These are phyloP conservation scores for Melopsittacus undulatus DNA, from an alignment of 2,797 vertebrate genomes.

Conservation along the genomic window DNA sequence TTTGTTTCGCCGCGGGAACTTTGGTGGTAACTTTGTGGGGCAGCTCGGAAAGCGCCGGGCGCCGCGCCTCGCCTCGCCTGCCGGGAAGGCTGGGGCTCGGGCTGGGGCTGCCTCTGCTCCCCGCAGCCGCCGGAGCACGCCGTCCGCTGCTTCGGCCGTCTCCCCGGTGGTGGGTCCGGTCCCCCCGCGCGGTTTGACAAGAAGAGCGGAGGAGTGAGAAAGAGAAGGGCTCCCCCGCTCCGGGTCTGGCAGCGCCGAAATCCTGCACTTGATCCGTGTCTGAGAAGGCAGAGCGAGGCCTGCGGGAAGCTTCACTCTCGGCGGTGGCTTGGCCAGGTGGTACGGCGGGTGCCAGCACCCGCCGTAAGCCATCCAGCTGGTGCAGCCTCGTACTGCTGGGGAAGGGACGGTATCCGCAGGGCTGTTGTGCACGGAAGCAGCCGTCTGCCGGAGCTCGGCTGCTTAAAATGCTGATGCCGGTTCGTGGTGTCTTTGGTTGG, in stretches of 20 bases:
- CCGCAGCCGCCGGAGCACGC: neutral
- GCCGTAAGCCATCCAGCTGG: rapidly evolving
- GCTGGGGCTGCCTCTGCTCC: neutral
- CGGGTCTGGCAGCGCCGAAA: neutral
- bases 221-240: neutral
- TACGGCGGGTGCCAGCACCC: neutral
- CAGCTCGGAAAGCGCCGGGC: neutral
- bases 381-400: rapidly evolving
- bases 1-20: slow-evolving; percentile 28
- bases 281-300: neutral
- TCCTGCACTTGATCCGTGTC: neutral
- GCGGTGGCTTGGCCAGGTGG: neutral
- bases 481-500: rapidly evolving
- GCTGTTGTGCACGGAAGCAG: neutral
- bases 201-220: neutral
- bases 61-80: neutral
- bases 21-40: neutral
- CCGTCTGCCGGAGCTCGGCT: neutral
- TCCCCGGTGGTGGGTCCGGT: neutral
- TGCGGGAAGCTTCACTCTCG: neutral
- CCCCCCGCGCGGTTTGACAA: neutral
- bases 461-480: rapidly evolving
- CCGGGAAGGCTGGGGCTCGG: neutral
- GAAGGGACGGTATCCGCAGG: neutral
- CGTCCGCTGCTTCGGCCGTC: neutral